Evolutionary conservation across 2,113 vertebrate genomes (phyloP).

Genomic region (Cisticola juncidis): DNA sequence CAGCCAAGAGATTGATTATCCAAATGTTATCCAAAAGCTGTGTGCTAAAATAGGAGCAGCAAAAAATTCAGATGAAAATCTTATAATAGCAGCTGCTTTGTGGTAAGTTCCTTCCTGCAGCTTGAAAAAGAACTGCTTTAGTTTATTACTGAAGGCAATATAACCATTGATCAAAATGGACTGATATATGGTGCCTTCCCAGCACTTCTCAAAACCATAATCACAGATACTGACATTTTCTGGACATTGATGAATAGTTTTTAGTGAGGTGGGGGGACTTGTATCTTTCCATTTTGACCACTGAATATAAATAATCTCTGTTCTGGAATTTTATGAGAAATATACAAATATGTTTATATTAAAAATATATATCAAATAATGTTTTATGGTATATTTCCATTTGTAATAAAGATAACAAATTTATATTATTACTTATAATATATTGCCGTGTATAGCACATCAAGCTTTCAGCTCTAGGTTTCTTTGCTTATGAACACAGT

Average conservation of each 20-base stretch:
- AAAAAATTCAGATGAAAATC: background rate
- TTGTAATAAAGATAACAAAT: background rate
- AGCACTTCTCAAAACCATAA: background rate
- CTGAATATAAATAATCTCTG: background rate
- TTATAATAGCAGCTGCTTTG: background rate
- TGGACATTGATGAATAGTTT: background rate
- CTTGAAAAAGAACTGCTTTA: background rate
- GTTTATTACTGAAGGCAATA: constrained; percentile 24
- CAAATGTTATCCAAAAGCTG: background rate
- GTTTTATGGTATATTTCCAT: background rate
- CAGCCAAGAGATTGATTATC: constrained; percentile 28
- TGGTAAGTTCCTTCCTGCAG: background rate
- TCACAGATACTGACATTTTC: background rate
- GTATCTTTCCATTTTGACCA: background rate
- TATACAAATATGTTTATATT: background rate
- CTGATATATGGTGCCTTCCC: background rate
- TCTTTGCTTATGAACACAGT: background rate
- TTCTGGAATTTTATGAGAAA: background rate
- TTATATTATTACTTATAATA: background rate
- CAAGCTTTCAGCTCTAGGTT: background rate
- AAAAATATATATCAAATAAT: background rate
- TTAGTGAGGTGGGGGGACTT: background rate
- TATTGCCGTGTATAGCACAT: background rate
- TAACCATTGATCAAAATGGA: background rate
- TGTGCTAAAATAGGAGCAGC: background rate